phyloP scores from a whole-genome alignment of 2,888 invertebrate genomes.

The Ephialtes manifestator region DNA sequence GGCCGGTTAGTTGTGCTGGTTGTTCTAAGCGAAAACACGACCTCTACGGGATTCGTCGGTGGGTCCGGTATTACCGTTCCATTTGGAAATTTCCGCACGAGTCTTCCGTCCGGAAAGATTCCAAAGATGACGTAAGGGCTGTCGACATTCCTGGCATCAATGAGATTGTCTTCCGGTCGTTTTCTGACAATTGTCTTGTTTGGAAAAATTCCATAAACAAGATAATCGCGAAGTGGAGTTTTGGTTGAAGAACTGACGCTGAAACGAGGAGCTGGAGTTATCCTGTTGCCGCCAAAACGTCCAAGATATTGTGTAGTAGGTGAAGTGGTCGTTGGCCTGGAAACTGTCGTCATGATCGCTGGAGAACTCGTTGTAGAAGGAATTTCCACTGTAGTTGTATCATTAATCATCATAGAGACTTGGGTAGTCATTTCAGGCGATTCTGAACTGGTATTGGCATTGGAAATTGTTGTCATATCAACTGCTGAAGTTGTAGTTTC shows the following conservation, averaged over 20 bases:
- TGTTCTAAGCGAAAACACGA: constrained; percentile 84
- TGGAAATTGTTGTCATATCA: constrained; percentile 74
- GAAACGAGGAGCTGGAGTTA: constrained; percentile 81
- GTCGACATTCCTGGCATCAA: constrained; percentile 90
- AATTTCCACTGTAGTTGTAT: constrained; percentile 78
- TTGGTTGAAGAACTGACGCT: constrained; percentile 80
- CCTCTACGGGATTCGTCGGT: constrained; percentile 84
- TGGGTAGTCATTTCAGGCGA: constrained; percentile 58
- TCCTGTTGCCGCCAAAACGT: constrained; percentile 79
- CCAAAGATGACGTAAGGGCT: constrained; percentile 92
- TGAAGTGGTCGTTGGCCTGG: constrained; percentile 76
- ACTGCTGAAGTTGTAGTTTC: constrained; percentile 39
- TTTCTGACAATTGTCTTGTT: constrained; percentile 93
- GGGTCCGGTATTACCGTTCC: constrained; percentile 92
- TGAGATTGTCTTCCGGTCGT: constrained; percentile 89
- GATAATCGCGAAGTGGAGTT: constrained; percentile 89
- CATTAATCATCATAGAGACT: constrained; percentile 64
- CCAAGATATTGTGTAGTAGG: constrained; percentile 75
- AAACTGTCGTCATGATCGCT: constrained; percentile 85
- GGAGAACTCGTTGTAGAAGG: constrained; percentile 84
- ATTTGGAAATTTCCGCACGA: constrained; percentile 93
- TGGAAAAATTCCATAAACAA: constrained; percentile 92
- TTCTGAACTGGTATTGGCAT: background rate
- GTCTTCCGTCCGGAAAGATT: constrained; percentile 92
- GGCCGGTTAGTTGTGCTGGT: constrained; percentile 83